phyloP scores from a whole-genome alignment of 2,797 vertebrate species.

The Enteromius anoplus region DNA sequence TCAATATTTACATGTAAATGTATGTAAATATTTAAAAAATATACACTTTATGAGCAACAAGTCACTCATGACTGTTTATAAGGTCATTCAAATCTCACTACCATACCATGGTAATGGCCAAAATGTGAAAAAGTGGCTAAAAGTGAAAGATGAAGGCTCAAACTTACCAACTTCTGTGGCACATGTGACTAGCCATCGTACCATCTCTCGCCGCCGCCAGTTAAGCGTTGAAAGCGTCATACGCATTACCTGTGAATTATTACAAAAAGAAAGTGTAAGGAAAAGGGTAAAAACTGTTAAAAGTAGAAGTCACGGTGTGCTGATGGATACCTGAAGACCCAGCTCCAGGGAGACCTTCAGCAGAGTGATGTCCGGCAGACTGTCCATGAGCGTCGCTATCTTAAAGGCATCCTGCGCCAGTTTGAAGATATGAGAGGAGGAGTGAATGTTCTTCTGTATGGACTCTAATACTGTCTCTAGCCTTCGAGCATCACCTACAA shows the following conservation, averaged over 20 bases:
- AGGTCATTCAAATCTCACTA: not conserved
- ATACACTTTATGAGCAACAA: not conserved
- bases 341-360: slow-evolving; percentile 96
- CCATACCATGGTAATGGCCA: not conserved
- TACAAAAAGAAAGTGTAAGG: not conserved
- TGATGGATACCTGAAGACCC: slow-evolving; percentile 89
- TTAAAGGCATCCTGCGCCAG: slow-evolving; percentile 98
- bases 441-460: slow-evolving; percentile 97
- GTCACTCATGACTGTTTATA: not conserved
- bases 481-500: slow-evolving; percentile 89
- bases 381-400: slow-evolving; percentile 98
- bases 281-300: not conserved
- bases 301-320: not conserved
- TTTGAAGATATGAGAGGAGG: slow-evolving; percentile 97
- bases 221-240: slow-evolving; percentile 98
- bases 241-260: slow-evolving; percentile 87
- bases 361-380: slow-evolving; percentile 95
- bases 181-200: slow-evolving; percentile 98
- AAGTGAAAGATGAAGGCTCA: not conserved
- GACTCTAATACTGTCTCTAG: slow-evolving; percentile 96
- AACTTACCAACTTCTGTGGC: slow-evolving; percentile 98
- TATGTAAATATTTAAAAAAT: too few relatives aligned
- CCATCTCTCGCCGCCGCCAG: slow-evolving; percentile 98
- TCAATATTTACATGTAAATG: too few relatives aligned
- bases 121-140: too few relatives aligned